Base-by-base conservation (phyloP, 1,140 invertebrate genomes). In the Drosophila pseudoobscura region DNA sequence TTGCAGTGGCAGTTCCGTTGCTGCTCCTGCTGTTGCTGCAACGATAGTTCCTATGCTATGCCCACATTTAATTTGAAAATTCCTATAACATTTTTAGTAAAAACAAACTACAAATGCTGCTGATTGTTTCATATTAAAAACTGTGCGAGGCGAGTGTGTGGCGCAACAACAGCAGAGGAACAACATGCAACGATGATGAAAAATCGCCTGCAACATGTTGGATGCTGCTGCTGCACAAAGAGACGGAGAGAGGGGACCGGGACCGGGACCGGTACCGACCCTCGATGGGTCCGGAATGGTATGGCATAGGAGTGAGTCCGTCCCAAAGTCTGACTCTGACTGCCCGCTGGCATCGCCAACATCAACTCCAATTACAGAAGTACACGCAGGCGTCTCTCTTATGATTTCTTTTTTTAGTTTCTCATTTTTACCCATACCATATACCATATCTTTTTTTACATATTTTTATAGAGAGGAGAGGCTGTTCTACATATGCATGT, bases 131-230 rank as follows among this genome's bases (percentile, higher is more conserved):
- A 82, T 85, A 85, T 85, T 85, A 78, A 78, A 85, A 78, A 62
- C 56, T 71, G 68, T 20, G 52, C 68, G 68, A 24, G 24, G 22
- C 2, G 22, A 51, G 64, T 70, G 66, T 70, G 64, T 70, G 74
- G 43, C 50, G 69, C 68, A 80, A 55, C 64, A 84, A 55, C 63
- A 65, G 41, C 58, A 69, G 65, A 68, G 76, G 56, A 84, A 76
- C 80, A 80, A 76, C 75, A 88, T 82, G 66, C 78, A 72, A 88
- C 83, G 83, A 88, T 88, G 83, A 88, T 88, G 83, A 88, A 88
- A 84, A 89, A 88, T 88, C 73, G 84, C 52, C 84, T 80, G 79
- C 84, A 89, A 89, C 83, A 88, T 88, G 84, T 88, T 89, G 83
- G 79, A 78, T 85, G 82, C 80, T 84, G 80, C 73, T 76, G 57